Evolutionary conservation across 2,797 vertebrate species (phyloP), one percentile per base, ranked within the genome.

Genomic region (Acestrorhynchus altus): DNA sequence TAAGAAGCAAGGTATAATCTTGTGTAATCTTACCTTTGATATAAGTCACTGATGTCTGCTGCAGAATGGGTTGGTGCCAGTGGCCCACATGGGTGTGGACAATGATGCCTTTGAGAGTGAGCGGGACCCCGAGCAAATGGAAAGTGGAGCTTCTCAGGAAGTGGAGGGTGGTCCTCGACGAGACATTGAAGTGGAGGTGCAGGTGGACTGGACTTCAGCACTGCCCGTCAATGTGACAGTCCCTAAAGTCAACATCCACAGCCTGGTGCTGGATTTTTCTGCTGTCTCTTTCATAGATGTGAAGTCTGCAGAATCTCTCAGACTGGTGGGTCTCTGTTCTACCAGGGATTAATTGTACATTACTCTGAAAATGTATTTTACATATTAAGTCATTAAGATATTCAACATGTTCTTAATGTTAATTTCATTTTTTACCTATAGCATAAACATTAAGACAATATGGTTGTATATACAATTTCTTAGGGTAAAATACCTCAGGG

Each of bases 201-300:
- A 88, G 65, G 94, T 95, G 81, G 94, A 95, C 66, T 96, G 95
- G 95, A 93, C 92, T 63, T 90, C 93, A 56, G 94, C 95, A 46
- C 93, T 96, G 54, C 94, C 94, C 0, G 91, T 95, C 75, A 93
- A 92, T 89, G 91, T 95, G 63, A 90, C 91, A 9, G 94, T 95
- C 28, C 95, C 95, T 2, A 94, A 89, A 81, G 93, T 96, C 42
- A 89, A 91, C 1, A 93, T 96, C 74, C 95, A 96, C 54, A 96
- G 94, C 77, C 90, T 96, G 0, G 93, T 96, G 81, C 88, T 96
- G 69, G 95, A 96, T 40, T 95, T 95, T 86, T 93, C 93, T 81
- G 93, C 93, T 1, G 88, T 96, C 15, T 93, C 94, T 20, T 96
- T 96, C 83, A 76, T 96, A 84, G 95, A 96, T 83, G 86, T 96